Percentiles rank a stretch among this genome's conserved stretches.
phyloP scores from a whole-genome alignment of 2,797 vertebrate species.

The Toxotes lorentzi region DNA sequence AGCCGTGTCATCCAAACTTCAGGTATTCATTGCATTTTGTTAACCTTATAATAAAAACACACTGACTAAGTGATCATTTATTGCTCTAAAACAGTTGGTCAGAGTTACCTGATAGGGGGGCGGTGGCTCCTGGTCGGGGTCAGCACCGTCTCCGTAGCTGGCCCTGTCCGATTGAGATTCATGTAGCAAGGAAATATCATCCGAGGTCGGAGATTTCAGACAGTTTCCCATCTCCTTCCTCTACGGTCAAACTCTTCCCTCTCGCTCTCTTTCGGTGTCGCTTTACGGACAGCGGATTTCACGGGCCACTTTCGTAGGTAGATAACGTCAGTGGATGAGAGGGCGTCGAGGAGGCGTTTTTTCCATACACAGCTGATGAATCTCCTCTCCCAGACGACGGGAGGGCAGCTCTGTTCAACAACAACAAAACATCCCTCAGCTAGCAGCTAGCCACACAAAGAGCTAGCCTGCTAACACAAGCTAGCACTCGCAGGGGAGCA shows the following conservation, averaged over 20 bases:
- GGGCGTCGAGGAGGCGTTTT: conserved; percentile 47
- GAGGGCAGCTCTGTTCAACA: conserved; percentile 74
- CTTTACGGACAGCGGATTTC: conserved; percentile 24
- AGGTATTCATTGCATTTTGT: background rate
- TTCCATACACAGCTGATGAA: conserved; percentile 55
- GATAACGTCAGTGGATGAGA: conserved; percentile 24
- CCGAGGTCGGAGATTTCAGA: conserved; percentile 96
- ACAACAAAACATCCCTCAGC: conserved; percentile 83
- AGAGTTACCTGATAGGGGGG: conserved; percentile 95
- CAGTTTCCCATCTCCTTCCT: conserved; percentile 95
- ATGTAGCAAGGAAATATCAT: conserved; percentile 97
- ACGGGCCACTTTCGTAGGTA: conserved; percentile 31
- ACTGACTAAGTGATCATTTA: background rate
- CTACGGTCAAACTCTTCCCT: conserved; percentile 59
- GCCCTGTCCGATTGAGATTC: conserved; percentile 97
- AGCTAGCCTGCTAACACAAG: conserved; percentile 77
- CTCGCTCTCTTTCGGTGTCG: conserved; percentile 32
- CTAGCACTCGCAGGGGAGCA: conserved; percentile 58
- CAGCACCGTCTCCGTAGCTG: conserved; percentile 94
- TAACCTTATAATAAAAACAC: background rate
- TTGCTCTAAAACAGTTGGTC: background rate
- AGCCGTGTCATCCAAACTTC: background rate
- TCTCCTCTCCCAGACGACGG: conserved; percentile 72
- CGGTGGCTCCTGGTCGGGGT: conserved; percentile 95
- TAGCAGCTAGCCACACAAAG: conserved; percentile 85